Percentiles rank a stretch among this genome's conserved stretches.
phyloP scores from a whole-genome alignment of 2,113 vertebrate genomes.

The Pomatorhinus ruficollis region DNA sequence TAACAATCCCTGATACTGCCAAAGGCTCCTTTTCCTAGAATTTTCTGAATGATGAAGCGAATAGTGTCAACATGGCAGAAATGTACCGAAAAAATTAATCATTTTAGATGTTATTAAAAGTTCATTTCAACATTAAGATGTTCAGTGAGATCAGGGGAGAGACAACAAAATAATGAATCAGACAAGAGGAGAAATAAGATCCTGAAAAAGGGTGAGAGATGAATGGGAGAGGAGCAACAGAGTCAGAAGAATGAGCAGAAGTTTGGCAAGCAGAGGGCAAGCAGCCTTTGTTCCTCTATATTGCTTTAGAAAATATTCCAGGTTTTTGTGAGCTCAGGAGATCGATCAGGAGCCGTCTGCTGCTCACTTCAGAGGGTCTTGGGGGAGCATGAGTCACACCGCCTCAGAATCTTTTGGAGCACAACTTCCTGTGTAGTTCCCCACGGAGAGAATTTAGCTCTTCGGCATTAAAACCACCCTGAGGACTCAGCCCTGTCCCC shows the following conservation, averaged over 20 bases:
- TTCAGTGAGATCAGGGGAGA: neutral
- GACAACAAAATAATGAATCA: neutral
- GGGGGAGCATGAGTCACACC: neutral
- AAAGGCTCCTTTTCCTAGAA: neutral
- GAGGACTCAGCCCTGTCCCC: neutral
- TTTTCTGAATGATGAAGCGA: neutral
- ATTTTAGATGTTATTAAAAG: neutral
- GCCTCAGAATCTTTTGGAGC: neutral
- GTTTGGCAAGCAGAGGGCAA: neutral
- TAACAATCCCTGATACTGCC: neutral
- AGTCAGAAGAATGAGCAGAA: neutral
- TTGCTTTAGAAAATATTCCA: neutral
- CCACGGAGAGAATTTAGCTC: neutral
- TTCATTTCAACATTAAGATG: neutral
- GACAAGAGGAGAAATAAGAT: neutral
- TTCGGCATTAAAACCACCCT: neutral
- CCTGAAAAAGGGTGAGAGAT: neutral
- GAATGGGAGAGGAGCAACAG: neutral
- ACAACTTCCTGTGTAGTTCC: neutral
- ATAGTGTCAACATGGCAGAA: neutral
- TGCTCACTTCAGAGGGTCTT: neutral
- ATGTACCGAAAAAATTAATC: accelerated
- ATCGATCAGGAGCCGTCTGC: neutral
- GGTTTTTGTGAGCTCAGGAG: neutral
- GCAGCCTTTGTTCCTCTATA: neutral